Evolutionary conservation across 2,888 invertebrate species (phyloP).

Genomic region (Gryllus longicercus): DNA sequence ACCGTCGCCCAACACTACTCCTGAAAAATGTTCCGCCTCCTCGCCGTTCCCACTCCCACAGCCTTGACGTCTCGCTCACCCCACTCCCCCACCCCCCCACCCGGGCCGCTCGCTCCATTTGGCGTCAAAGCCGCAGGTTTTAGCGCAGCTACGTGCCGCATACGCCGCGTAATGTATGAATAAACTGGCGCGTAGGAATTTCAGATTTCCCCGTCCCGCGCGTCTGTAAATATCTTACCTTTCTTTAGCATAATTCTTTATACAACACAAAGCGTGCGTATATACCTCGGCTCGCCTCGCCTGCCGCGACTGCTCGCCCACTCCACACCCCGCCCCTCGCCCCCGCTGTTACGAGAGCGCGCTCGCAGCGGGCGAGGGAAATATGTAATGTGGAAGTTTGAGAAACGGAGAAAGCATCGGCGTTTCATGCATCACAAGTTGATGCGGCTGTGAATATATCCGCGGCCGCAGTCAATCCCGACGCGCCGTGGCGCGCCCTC

Average conservation of each 20-base stretch:
- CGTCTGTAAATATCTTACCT: constrained; percentile 2
- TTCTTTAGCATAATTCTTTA: constrained; percentile 19
- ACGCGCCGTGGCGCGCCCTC: not conserved
- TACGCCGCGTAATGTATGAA: constrained; percentile 1
- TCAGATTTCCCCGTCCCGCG: not conserved
- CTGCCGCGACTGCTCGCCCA: not conserved
- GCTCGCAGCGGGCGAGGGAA: not conserved
- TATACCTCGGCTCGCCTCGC: not conserved
- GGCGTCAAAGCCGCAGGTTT: constrained; percentile 17
- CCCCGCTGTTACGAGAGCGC: not conserved
- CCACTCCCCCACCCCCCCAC: not conserved
- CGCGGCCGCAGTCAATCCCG: not conserved
- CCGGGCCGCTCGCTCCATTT: not conserved
- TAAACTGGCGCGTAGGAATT: constrained; percentile 17
- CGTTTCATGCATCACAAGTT: constrained; percentile 27
- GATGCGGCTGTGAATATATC: constrained; percentile 22
- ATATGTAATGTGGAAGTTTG: not conserved
- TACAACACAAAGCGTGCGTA: constrained; percentile 18
- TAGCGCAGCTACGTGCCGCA: constrained; percentile 17
- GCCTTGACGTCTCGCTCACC: too few species aligned
- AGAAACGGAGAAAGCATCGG: constrained; percentile 20
- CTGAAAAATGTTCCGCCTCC: too few species aligned
- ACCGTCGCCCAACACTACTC: too few species aligned
- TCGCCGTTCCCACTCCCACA: too few species aligned
- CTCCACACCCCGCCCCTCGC: not conserved